Conservation (phyloP, 2,888 invertebrate genomes). For the Drosophila atroscutellata region DNA sequence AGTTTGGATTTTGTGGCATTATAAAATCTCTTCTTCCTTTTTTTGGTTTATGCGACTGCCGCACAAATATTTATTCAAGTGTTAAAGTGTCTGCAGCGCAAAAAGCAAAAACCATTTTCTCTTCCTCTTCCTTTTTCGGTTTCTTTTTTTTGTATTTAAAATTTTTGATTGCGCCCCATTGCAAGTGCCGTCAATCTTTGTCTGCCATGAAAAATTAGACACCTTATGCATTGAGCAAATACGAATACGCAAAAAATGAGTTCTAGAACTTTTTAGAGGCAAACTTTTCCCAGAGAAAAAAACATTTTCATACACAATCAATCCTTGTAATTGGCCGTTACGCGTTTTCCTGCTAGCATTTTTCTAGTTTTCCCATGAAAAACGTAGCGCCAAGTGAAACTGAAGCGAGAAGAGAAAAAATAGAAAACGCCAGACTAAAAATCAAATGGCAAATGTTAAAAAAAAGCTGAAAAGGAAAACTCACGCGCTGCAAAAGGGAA, state of each 20-base stretch:
- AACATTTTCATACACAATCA: slow-evolving; percentile 84
- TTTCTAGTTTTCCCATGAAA: slow-evolving; percentile 82
- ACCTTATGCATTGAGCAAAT: slow-evolving; percentile 74
- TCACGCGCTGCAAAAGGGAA: slow-evolving; percentile 64
- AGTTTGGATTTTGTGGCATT: slow-evolving; percentile 82
- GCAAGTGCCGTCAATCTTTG: slow-evolving; percentile 75
- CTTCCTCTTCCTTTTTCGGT: not conserved
- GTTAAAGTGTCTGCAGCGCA: slow-evolving; percentile 77
- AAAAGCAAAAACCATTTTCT: slow-evolving; percentile 43
- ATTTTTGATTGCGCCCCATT: slow-evolving; percentile 73
- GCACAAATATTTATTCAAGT: slow-evolving; percentile 83
- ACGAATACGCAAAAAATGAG: slow-evolving; percentile 31
- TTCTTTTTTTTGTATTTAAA: slow-evolving; percentile 53
- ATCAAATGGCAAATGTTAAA: slow-evolving; percentile 53
- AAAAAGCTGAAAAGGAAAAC: slow-evolving; percentile 64
- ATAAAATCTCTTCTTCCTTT: slow-evolving; percentile 64
- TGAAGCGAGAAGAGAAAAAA: slow-evolving; percentile 31
- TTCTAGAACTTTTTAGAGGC: slow-evolving; percentile 49
- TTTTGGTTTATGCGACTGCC: slow-evolving; percentile 37
- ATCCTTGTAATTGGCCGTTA: slow-evolving; percentile 84
- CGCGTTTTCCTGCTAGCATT: slow-evolving; percentile 68
- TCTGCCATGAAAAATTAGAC: slow-evolving; percentile 81
- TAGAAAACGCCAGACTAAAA: slow-evolving; percentile 18
- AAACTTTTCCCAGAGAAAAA: slow-evolving; percentile 52
- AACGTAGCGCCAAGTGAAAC: slow-evolving; percentile 83